Evolutionary conservation across 2,797 vertebrate genomes (phyloP).

Genomic region (Xiphorhynchus erythropygius): DNA sequence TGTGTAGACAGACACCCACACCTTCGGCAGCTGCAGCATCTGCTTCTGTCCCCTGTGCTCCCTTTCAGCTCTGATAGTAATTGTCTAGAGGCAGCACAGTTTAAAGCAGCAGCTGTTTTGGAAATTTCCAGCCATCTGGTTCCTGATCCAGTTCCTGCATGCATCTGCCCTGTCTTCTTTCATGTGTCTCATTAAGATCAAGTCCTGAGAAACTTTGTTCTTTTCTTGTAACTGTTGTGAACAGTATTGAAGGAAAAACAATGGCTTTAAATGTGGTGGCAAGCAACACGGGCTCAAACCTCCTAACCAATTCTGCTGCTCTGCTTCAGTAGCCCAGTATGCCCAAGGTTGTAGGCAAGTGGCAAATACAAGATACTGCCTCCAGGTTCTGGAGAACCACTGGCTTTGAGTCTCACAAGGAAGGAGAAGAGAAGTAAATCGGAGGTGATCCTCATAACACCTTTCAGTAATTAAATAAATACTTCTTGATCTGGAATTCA

Average conservation of each 20-base stretch:
- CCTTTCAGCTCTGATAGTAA: not conserved
- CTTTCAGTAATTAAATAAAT: not conserved
- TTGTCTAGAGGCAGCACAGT: not conserved
- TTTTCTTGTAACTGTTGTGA: not conserved
- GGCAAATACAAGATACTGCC: not conserved
- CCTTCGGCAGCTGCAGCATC: not conserved
- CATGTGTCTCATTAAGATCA: not conserved
- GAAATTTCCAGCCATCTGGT: not conserved
- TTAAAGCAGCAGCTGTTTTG: not conserved
- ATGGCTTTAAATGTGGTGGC: not conserved
- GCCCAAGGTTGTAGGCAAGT: not conserved
- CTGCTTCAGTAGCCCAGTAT: not conserved
- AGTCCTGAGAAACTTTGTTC: not conserved
- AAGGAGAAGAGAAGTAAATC: not conserved
- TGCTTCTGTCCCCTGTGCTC: not conserved
- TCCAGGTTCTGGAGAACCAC: not conserved
- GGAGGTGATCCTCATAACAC: not conserved
- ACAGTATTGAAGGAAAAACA: not conserved
- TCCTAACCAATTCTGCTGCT: not conserved
- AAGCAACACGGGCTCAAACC: not conserved
- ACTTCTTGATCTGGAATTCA: not conserved
- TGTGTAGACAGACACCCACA: not conserved
- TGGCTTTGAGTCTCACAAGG: fast-evolving
- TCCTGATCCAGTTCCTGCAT: not conserved
- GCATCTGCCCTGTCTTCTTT: not conserved